Evolutionary conservation across 2,888 invertebrate species (phyloP), one percentile per base, ranked within the genome.

Genomic region (Gastracanthus pulcherrimus): DNA sequence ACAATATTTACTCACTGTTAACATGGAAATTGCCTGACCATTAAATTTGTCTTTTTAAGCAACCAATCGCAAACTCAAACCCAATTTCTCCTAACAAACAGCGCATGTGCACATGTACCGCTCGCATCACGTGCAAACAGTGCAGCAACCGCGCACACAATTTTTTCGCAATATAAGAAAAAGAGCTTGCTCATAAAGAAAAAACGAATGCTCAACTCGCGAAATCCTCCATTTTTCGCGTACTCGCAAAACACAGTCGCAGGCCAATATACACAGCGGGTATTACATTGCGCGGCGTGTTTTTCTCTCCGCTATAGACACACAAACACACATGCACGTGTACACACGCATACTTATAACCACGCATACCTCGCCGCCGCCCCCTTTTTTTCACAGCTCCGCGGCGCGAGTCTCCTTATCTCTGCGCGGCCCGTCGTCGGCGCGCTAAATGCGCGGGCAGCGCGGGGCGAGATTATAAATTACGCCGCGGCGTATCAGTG

Each of bases 381-480:
- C n/a, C 19, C 13, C 19, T 13, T 62, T 36, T 62, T 62, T 62
- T n/a, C 34, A 34, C 31, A 34, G 38, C 66, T 41, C 41, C 2
- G 23, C 41, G 19, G 19, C 16, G 19, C 62, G 11, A 29, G 36
- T 77, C 77, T n/a, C 34, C 34, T 62, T 34, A 34, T 66, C 66
- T 41, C 41, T 1, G 23, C 41, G 19, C 38, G 19, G 19, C 62
- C n/a, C 41, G 36, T 77, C 77, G 45, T 62, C 19, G n/a, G n/a
- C n/a, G 23, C 45, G 19, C 23, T 70, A 70, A 77, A 16, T 60
- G 62, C 51, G n/a, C 16, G n/a, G n/a, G n/a, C n/a, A n/a, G n/a
- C n/a, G n/a, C n/a, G n/a, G n/a, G n/a, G 11, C 66, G 36, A 55
- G 55, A 72, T 79, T 67, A 71, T 55, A 78, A 78, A 66, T 72